Evolutionary conservation across 2,113 vertebrate genomes (phyloP).

Genomic region (Phoenicopterus ruber): DNA sequence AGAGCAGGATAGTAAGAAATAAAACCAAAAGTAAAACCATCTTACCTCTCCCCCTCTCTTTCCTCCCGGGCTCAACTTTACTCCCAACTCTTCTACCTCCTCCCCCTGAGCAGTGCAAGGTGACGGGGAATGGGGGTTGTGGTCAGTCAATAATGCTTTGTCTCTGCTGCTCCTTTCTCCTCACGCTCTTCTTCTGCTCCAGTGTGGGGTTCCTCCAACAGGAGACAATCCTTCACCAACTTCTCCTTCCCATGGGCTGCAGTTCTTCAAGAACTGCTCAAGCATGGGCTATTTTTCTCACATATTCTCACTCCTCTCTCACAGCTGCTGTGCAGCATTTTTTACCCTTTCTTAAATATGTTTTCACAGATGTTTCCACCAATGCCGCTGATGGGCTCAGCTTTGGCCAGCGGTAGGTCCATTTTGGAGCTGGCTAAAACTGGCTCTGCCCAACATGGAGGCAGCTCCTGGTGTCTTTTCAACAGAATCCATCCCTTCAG

Average conservation of each 20-base stretch:
- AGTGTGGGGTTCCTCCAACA: accelerated
- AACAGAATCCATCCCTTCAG: background rate
- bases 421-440: background rate
- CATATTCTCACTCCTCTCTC: background rate
- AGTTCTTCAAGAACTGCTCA: background rate
- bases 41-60: accelerated
- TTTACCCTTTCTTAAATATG: background rate
- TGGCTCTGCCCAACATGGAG: background rate
- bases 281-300: background rate
- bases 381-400: accelerated
- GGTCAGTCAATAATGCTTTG: background rate
- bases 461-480: background rate
- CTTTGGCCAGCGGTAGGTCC: background rate
- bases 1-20: background rate
- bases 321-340: background rate
- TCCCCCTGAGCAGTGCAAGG: accelerated
- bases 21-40: background rate
- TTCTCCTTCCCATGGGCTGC: background rate
- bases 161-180: background rate
- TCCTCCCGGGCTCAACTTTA: background rate
- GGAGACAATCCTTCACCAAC: background rate
- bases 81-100: background rate
- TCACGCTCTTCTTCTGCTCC: background rate
- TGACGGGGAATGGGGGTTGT: background rate
- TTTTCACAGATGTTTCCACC: background rate